phyloP scores from a whole-genome alignment of 2,888 invertebrate genomes.

The Cryptocephalus moraei region DNA sequence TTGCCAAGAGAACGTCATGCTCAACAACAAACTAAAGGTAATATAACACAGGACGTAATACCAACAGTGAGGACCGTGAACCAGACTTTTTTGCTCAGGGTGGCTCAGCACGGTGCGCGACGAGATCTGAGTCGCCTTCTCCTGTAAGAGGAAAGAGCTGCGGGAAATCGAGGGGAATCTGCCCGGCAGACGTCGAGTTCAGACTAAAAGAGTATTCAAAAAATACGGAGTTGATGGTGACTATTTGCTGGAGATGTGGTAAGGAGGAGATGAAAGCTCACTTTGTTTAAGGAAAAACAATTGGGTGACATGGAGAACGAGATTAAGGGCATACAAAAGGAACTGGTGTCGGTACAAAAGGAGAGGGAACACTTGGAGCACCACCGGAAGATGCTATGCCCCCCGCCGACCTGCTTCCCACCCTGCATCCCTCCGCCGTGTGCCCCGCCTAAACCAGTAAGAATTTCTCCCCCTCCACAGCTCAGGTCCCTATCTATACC shows the following conservation, averaged over 20 bases:
- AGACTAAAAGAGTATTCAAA: conserved; percentile 37
- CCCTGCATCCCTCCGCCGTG: conserved; percentile 23
- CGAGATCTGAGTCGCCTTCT: not conserved
- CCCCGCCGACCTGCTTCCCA: conserved; percentile 26
- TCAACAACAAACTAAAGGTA: conserved; percentile 43
- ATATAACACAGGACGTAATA: not conserved
- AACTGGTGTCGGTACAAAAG: conserved; percentile 41
- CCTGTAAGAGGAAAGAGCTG: conserved; percentile 12
- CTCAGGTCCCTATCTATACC: not conserved
- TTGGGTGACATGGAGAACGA: conserved; percentile 49
- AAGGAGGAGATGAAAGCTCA: not conserved
- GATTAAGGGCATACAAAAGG: conserved; percentile 45
- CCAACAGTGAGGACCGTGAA: too few relatives aligned
- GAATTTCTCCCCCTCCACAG: not conserved
- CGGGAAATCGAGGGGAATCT: conserved; percentile 30
- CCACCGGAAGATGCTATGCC: conserved; percentile 30
- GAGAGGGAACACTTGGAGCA: conserved; percentile 44
- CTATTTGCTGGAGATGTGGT: not conserved
- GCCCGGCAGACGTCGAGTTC: conserved; percentile 39
- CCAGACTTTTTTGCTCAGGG: not conserved
- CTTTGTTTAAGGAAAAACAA: conserved; percentile 45
- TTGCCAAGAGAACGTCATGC: conserved; percentile 48
- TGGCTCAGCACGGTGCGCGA: not conserved
- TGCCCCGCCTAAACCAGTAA: conserved; percentile 18
- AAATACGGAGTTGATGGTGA: conserved; percentile 38